Conservation (phyloP, 2,888 invertebrate genomes). For the Oxytorus armatus region DNA sequence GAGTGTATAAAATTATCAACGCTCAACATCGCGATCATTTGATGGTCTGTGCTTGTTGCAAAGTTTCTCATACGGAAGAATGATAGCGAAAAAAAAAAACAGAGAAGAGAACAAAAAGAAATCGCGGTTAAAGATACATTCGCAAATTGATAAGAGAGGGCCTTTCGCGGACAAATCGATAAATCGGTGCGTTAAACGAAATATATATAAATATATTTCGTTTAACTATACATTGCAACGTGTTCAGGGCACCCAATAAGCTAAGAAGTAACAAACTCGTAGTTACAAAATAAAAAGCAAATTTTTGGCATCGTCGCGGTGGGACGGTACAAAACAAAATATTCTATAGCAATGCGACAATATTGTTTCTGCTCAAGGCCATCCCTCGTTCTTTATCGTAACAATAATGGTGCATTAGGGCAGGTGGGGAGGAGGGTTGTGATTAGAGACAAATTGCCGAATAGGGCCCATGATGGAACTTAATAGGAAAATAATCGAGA, state of each 20-base stretch:
- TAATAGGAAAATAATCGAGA: slow-evolving; percentile 3
- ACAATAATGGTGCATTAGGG: background rate
- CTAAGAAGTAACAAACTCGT: slow-evolving; percentile 2
- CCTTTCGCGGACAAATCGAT: background rate
- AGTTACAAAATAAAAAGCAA: slow-evolving; percentile 20
- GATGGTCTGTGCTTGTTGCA: background rate
- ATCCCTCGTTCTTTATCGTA: background rate
- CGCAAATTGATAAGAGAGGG: background rate
- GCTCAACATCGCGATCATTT: background rate
- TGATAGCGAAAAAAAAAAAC: background rate
- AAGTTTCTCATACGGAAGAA: background rate
- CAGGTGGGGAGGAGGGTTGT: background rate
- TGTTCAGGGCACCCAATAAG: background rate
- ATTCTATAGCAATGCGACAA: slow-evolving; percentile 23
- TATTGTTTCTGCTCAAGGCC: background rate
- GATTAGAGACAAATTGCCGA: background rate
- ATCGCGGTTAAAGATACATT: background rate
- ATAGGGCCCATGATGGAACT: background rate
- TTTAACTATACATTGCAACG: too few species aligned
- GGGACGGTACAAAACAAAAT: slow-evolving; percentile 39
- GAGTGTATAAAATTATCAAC: slow-evolving; percentile 23
- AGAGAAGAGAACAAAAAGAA: background rate
- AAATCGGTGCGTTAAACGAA: too few species aligned
- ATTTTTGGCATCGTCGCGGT: slow-evolving; percentile 46
- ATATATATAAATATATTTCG: too few species aligned